phyloP scores from a whole-genome alignment of 2,113 vertebrate species.

The Labeo catla region DNA sequence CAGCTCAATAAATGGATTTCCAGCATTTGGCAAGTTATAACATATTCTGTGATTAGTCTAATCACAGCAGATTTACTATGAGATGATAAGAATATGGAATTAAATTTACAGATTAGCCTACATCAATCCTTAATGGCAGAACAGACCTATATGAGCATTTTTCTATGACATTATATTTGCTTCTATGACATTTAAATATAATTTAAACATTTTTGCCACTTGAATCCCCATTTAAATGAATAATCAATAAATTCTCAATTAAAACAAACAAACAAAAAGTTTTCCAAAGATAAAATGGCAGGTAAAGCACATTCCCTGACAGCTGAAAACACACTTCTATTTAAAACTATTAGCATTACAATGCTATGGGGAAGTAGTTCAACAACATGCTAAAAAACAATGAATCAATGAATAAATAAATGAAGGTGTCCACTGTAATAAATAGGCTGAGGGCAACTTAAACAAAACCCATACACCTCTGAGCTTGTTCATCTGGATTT shows the following conservation, averaged over 20 bases:
- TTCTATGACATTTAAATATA: background rate
- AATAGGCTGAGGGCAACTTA: background rate
- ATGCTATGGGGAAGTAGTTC: background rate
- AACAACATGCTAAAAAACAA: background rate
- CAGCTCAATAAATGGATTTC: background rate
- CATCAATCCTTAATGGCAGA: background rate
- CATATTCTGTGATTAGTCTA: background rate
- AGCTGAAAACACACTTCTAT: background rate
- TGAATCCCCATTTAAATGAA: background rate
- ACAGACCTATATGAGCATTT: background rate
- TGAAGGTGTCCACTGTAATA: background rate
- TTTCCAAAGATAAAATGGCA: background rate
- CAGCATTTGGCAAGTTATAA: background rate
- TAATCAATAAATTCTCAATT: background rate
- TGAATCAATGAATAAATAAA: background rate
- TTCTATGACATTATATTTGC: background rate
- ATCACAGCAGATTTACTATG: background rate
- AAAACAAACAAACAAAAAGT: no score
- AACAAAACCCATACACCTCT: background rate
- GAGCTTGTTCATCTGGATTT: slow-evolving; percentile 46
- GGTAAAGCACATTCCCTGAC: background rate
- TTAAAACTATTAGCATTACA: background rate
- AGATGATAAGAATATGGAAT: background rate
- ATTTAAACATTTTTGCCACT: background rate
- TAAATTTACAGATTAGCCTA: background rate